Conservation (phyloP, 2,888 invertebrate species). For the Shargacucullia verbasci region DNA sequence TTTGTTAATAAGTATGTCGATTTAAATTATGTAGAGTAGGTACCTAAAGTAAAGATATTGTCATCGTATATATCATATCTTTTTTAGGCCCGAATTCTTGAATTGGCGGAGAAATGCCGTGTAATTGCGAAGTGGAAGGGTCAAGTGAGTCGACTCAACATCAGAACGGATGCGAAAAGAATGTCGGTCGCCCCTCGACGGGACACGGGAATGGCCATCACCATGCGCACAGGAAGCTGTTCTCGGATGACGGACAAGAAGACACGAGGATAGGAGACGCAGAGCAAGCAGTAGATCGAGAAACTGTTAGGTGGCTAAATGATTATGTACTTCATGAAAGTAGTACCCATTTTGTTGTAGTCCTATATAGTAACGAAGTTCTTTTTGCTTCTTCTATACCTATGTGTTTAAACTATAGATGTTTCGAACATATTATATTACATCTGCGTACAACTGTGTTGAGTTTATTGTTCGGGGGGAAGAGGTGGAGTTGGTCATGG, state of each 20-base stretch:
- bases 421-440: neutral
- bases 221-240: slow-evolving; percentile 70
- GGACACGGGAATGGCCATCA: slow-evolving; percentile 61
- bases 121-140: slow-evolving; percentile 66
- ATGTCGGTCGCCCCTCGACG: slow-evolving; percentile 36
- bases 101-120: slow-evolving; percentile 64
- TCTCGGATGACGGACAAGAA: slow-evolving; percentile 61
- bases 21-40: neutral
- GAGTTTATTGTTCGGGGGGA: neutral
- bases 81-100: slow-evolving; percentile 21
- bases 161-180: slow-evolving; percentile 63
- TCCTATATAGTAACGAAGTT: no score
- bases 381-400: no score
- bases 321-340: slow-evolving; percentile 1
- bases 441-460: slow-evolving; percentile 12
- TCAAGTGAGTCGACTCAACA: slow-evolving; percentile 55
- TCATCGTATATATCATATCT: slow-evolving; percentile 9
- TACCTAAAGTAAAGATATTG: no score
- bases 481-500: no score
- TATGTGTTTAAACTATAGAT: no score
- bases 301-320: slow-evolving; percentile 71
- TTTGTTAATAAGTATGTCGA: no score
- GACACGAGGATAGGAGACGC: slow-evolving; percentile 34
- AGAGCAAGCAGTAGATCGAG: slow-evolving; percentile 55
- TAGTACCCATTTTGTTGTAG: neutral